These are phyloP conservation scores for Luperina testacea DNA, from an alignment of 2,888 invertebrate species.

Conservation along the genomic window DNA sequence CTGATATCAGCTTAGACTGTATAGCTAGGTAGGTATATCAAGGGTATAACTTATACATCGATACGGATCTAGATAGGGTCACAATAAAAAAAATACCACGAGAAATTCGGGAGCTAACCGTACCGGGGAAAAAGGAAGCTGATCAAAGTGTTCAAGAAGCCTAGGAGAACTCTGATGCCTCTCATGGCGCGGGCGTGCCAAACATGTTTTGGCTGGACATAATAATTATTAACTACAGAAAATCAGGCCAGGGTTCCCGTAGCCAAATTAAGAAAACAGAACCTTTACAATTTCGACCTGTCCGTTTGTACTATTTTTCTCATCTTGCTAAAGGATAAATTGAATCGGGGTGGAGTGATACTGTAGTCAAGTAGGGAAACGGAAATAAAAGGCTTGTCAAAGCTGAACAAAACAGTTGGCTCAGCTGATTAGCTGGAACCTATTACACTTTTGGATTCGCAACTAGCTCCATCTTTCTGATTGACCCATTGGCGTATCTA, in stretches of 20 bases:
- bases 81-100: no score
- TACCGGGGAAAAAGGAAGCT: not conserved
- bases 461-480: not conserved
- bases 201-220: not conserved
- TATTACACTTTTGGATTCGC: not conserved
- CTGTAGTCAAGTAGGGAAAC: not conserved
- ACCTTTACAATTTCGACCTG: not conserved
- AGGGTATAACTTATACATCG: no score
- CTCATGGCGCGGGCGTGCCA: not conserved
- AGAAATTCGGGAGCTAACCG: no score
- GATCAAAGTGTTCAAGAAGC: not conserved
- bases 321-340: not conserved
- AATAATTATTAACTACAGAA: no score
- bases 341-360: not conserved
- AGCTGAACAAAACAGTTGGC: not conserved
- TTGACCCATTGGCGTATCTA: no score
- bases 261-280: not conserved
- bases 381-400: not conserved
- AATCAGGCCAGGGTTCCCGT: not conserved
- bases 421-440: not conserved
- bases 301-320: not conserved
- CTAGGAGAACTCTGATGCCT: not conserved
- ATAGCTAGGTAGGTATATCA: no score
- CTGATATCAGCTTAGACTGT: no score
- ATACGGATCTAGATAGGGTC: no score